Evolutionary conservation across 2,888 invertebrate genomes (phyloP).

Genomic region (Heliconius ethilla): DNA sequence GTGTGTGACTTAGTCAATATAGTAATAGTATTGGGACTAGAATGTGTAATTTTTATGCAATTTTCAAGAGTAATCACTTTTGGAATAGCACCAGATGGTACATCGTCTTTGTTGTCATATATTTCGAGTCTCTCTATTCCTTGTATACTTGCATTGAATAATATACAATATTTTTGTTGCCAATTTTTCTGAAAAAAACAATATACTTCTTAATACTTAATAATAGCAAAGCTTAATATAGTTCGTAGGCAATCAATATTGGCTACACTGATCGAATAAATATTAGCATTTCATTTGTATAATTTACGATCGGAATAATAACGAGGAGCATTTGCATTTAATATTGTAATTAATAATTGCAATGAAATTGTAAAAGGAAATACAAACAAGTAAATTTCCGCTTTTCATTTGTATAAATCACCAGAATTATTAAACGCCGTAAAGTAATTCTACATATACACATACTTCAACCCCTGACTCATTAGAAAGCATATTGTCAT

Average conservation of each 20-base stretch:
- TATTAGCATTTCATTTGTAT: conserved; percentile 4
- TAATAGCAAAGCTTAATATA: background rate
- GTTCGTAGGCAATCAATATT: background rate
- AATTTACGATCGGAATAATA: conserved; percentile 18
- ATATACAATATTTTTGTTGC: conserved; percentile 89
- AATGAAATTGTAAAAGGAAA: conserved; percentile 21
- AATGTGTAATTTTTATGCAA: conserved; percentile 91
- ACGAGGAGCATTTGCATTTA: conserved; percentile 18
- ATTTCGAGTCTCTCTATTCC: conserved; percentile 93
- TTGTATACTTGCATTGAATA: conserved; percentile 91
- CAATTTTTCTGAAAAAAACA: conserved; percentile 87
- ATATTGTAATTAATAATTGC: conserved; percentile 17
- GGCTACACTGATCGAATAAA: background rate
- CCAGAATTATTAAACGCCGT: conserved; percentile 30
- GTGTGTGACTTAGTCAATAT: conserved; percentile 90
- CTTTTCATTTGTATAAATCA: conserved; percentile 28
- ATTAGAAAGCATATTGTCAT: conserved; percentile 47
- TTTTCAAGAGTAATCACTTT: conserved; percentile 92
- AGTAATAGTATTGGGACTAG: conserved; percentile 83
- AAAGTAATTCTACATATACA: conserved; percentile 36
- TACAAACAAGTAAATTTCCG: conserved; percentile 27
- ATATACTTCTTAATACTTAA: background rate
- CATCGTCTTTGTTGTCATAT: conserved; percentile 90
- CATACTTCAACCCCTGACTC: conserved; percentile 47
- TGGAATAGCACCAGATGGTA: conserved; percentile 82